These are phyloP conservation scores for Phengaris arion DNA, from an alignment of 2,888 invertebrate species.

Conservation along the genomic window DNA sequence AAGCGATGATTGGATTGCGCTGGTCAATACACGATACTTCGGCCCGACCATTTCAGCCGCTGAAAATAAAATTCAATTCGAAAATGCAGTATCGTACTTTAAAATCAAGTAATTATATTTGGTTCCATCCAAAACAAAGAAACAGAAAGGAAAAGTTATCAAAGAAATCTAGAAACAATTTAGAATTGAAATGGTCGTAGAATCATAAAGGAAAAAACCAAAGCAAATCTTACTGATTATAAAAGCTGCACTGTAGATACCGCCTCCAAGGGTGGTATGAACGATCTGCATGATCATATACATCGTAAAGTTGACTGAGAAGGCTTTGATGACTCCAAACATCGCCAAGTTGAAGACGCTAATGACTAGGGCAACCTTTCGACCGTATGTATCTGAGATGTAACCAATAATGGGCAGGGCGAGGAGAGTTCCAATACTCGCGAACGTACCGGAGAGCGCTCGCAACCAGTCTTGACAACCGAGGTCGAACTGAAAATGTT, in stretches of 20 bases:
- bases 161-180: neutral
- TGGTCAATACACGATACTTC: conserved; percentile 83
- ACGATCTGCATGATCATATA: conserved; percentile 75
- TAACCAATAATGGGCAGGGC: conserved; percentile 82
- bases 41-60: conserved; percentile 87
- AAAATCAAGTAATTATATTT: too few relatives aligned
- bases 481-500: conserved; percentile 70
- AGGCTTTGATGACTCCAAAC: conserved; percentile 75
- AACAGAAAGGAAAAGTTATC: neutral
- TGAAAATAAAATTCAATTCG: conserved; percentile 35
- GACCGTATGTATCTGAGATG: conserved; percentile 80
- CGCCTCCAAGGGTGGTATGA: conserved; percentile 75
- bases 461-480: conserved; percentile 82
- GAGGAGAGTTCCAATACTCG: conserved; percentile 81
- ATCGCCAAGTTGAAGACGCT: conserved; percentile 56
- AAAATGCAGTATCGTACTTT: too few relatives aligned
- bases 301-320: conserved; percentile 77
- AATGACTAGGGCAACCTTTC: conserved; percentile 59
- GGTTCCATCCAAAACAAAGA: neutral
- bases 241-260: conserved; percentile 77
- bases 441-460: conserved; percentile 82
- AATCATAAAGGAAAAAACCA: neutral
- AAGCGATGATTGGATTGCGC: conserved; percentile 83
- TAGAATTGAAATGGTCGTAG: neutral
- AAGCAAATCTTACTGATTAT: conserved; percentile 53